These are phyloP conservation scores for Rhadinocentrus ornatus DNA, from an alignment of 2,797 vertebrate species.

Conservation along the genomic window DNA sequence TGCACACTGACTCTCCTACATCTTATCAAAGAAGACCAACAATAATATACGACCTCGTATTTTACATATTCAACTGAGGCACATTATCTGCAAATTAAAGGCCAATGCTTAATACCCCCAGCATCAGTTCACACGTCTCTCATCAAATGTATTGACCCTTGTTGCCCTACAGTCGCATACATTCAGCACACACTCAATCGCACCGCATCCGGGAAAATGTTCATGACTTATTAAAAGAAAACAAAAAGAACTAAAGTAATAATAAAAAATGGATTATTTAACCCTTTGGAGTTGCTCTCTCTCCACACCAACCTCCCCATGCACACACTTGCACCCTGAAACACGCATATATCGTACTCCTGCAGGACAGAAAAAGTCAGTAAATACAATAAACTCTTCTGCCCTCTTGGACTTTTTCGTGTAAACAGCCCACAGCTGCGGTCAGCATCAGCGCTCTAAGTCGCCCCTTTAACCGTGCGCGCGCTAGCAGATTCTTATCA, in stretches of 20 bases:
- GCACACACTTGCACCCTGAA: not conserved
- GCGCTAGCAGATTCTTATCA: constrained; percentile 74
- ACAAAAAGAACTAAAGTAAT: constrained; percentile 11
- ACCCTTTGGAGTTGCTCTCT: not conserved
- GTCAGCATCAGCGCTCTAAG: constrained; percentile 48
- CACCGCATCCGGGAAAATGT: constrained; percentile 15
- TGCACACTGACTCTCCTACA: constrained; percentile 57
- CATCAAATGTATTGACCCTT: constrained; percentile 71
- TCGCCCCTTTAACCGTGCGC: constrained; percentile 55
- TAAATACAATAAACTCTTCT: constrained; percentile 59
- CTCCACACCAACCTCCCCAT: not conserved
- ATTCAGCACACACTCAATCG: constrained; percentile 8
- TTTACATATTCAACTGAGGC: constrained; percentile 59
- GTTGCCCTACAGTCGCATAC: constrained; percentile 33
- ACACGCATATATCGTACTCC: constrained; percentile 22
- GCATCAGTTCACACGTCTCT: constrained; percentile 69
- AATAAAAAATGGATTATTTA: constrained; percentile 17
- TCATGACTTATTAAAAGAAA: constrained; percentile 14
- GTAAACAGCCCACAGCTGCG: constrained; percentile 63
- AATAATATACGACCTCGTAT: constrained; percentile 38
- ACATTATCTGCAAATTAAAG: constrained; percentile 70
- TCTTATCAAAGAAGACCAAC: constrained; percentile 51
- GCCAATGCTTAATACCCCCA: constrained; percentile 61
- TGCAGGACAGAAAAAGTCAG: constrained; percentile 55
- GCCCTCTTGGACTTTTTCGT: constrained; percentile 60